phyloP scores from a whole-genome alignment of 2,113 vertebrate species.

The Lasiurus cinereus region DNA sequence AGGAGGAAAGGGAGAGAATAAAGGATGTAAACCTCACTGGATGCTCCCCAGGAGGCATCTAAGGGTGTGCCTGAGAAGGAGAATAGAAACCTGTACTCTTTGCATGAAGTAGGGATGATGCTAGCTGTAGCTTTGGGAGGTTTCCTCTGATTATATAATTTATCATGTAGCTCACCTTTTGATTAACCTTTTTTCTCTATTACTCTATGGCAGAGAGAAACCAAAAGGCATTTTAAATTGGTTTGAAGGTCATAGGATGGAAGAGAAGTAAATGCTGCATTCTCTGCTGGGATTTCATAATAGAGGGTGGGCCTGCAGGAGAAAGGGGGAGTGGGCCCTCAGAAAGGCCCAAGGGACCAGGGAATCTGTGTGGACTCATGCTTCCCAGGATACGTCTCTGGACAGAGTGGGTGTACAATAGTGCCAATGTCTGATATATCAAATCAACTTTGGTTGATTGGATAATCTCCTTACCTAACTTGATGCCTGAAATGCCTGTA shows the following conservation, averaged over 20 bases:
- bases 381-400: neutral
- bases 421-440: neutral
- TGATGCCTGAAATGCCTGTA: neutral
- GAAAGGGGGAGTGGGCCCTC: neutral
- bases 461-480: neutral
- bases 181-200: neutral
- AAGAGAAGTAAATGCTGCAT: neutral
- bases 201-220: neutral
- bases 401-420: neutral
- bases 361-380: neutral
- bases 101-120: neutral
- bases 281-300: neutral
- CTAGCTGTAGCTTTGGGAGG: neutral
- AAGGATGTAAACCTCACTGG: neutral
- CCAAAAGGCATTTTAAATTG: neutral
- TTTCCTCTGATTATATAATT: neutral
- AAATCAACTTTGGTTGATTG: neutral
- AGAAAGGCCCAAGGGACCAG: neutral
- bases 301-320: accelerated
- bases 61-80: neutral
- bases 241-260: neutral
- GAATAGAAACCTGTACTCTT: neutral
- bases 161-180: neutral
- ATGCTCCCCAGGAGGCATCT: neutral
- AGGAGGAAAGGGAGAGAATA: neutral